Evolutionary conservation across 1,140 invertebrate genomes (phyloP).

Genomic region (Diabrotica virgifera): DNA sequence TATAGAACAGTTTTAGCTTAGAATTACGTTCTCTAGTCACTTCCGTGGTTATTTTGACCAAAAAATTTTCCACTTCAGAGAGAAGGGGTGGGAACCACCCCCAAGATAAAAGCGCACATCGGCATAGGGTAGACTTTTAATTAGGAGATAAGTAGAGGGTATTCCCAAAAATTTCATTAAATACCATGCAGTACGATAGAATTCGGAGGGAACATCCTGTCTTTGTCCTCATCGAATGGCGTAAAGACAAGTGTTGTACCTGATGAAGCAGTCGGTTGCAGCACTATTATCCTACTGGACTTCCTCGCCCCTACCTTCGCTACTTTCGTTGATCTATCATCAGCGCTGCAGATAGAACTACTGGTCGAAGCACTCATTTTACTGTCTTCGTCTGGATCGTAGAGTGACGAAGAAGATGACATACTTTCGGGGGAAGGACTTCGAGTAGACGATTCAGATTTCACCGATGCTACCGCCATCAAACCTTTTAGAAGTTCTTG

Average conservation of each 20-base stretch:
- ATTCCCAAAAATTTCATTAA: no score
- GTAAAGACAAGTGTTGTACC: background rate
- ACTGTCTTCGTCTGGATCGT: slow-evolving; percentile 35
- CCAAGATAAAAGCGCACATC: no score
- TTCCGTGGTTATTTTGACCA: no score
- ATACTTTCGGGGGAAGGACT: slow-evolving; percentile 5
- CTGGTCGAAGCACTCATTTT: slow-evolving; percentile 29
- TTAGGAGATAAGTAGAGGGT: no score
- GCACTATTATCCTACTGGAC: slow-evolving; percentile 31
- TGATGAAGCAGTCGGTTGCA: background rate
- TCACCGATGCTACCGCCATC: background rate
- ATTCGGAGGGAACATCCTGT: no score
- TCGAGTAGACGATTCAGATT: background rate
- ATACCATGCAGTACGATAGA: no score
- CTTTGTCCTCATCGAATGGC: no score
- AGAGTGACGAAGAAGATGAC: slow-evolving; percentile 15
- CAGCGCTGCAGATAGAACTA: slow-evolving; percentile 22
- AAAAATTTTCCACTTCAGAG: no score
- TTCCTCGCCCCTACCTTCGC: slow-evolving; percentile 11
- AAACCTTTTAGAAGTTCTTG: slow-evolving; percentile 24
- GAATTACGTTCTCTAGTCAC: no score
- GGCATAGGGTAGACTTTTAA: no score
- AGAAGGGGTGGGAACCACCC: no score
- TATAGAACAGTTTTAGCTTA: no score
- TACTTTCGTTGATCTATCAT: slow-evolving; percentile 24